phyloP scores from a whole-genome alignment of 2,113 vertebrate genomes.

The Orycteropus afer region DNA sequence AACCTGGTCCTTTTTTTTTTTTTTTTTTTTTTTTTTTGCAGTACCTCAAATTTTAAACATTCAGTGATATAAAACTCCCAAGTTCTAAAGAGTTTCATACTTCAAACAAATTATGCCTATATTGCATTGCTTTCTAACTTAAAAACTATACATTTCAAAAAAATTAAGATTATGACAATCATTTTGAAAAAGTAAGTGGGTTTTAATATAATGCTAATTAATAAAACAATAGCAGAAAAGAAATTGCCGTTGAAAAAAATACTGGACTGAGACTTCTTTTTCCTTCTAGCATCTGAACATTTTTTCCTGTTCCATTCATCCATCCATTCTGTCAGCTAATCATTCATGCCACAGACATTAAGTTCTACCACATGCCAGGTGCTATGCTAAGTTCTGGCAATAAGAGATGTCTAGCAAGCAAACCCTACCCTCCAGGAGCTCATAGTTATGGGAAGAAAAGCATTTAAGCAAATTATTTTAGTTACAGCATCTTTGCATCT shows the following conservation, averaged over 20 bases:
- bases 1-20: no score
- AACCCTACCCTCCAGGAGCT: background rate
- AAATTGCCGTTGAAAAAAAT: background rate
- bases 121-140: conserved; percentile 1
- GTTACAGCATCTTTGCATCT: background rate
- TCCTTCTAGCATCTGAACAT: background rate
- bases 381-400: background rate
- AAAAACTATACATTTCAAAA: conserved; percentile 39
- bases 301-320: background rate
- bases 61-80: background rate
- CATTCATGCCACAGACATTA: background rate
- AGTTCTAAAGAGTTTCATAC: conserved; percentile 28
- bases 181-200: background rate
- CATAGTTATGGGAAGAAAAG: background rate
- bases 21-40: no score
- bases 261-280: background rate
- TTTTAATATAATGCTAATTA: conserved; percentile 19
- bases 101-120: background rate
- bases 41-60: background rate
- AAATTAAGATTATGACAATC: conserved; percentile 4
- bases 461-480: background rate
- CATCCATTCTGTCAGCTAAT: background rate
- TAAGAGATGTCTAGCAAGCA: background rate
- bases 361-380: background rate
- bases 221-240: background rate